Conservation (phyloP, 1,140 invertebrate species). For the Zaprionus kolodkinae region DNA sequence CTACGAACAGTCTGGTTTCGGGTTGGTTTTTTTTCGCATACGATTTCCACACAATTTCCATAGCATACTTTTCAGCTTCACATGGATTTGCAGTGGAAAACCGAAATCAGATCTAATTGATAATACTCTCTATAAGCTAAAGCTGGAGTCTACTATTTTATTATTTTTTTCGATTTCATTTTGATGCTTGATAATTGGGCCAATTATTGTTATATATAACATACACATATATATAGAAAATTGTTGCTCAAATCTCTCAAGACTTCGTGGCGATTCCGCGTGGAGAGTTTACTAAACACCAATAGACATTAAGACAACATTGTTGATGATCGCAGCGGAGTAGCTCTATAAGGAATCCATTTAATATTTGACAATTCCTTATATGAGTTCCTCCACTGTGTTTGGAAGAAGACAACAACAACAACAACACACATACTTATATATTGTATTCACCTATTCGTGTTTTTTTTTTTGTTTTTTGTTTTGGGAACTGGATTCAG, state of each 20-base stretch:
- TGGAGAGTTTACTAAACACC: constrained; percentile 51
- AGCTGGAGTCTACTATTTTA: constrained; percentile 21
- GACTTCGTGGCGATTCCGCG: not conserved
- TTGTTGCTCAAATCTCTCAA: constrained; percentile 8
- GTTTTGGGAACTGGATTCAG: not conserved
- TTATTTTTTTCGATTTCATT: constrained; percentile 9
- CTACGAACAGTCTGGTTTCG: not conserved
- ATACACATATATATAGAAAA: constrained; percentile 47
- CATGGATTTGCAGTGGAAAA: not conserved
- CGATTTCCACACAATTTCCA: not conserved
- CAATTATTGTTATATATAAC: constrained; percentile 42
- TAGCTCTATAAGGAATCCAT: not conserved
- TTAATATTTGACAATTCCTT: not conserved
- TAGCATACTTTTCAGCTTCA: not conserved
- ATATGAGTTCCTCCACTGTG: constrained; percentile 51
- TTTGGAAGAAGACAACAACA: constrained; percentile 19
- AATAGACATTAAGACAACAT: constrained; percentile 38
- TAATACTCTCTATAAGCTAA: not conserved
- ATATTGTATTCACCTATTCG: constrained; percentile 56
- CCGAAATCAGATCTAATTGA: not conserved
- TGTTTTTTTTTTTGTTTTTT: not conserved
- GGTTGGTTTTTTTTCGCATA: not conserved
- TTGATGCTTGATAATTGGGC: constrained; percentile 31
- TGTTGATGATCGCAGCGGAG: not conserved
- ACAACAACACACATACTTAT: constrained; percentile 48